Evolutionary conservation across 2,888 invertebrate species (phyloP).

Genomic region (Octonoba sinensis): DNA sequence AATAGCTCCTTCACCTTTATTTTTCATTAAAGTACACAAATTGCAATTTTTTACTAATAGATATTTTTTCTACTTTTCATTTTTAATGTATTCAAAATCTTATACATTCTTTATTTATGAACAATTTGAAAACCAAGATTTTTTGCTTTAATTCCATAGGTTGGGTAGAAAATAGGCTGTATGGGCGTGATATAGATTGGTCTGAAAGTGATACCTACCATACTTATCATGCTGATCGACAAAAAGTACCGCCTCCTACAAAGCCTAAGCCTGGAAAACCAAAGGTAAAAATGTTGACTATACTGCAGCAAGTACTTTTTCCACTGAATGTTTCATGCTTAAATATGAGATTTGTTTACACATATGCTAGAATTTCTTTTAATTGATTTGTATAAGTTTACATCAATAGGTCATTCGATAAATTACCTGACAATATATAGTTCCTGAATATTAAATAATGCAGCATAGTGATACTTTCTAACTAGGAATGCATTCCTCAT

Average conservation of each 20-base stretch:
- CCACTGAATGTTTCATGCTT: not conserved
- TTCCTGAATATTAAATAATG: too few species aligned
- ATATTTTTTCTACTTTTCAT: too few species aligned
- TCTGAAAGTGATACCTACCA: conserved; percentile 73
- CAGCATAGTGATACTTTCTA: too few species aligned
- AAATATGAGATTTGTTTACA: not conserved
- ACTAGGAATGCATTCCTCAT: too few species aligned
- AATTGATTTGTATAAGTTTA: too few species aligned
- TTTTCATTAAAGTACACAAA: too few species aligned
- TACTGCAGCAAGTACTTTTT: not conserved
- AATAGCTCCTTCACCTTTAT: too few species aligned
- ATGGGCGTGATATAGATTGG: conserved; percentile 69
- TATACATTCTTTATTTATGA: too few species aligned
- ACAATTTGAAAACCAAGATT: too few species aligned
- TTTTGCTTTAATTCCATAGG: conserved; percentile 65
- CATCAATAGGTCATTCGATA: too few species aligned
- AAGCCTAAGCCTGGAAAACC: conserved; percentile 77
- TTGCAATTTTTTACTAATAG: too few species aligned
- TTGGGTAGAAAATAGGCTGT: conserved; percentile 71
- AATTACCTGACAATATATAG: not conserved
- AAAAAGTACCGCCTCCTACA: conserved; percentile 75
- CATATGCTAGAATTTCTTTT: not conserved
- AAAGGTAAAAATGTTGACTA: conserved; percentile 60
- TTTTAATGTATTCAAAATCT: too few species aligned
- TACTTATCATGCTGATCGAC: conserved; percentile 80